Percentiles rank a stretch among this genome's conserved stretches.
Evolutionary conservation across 2,888 invertebrate genomes (phyloP).

Genomic region (Clivina fossor): DNA sequence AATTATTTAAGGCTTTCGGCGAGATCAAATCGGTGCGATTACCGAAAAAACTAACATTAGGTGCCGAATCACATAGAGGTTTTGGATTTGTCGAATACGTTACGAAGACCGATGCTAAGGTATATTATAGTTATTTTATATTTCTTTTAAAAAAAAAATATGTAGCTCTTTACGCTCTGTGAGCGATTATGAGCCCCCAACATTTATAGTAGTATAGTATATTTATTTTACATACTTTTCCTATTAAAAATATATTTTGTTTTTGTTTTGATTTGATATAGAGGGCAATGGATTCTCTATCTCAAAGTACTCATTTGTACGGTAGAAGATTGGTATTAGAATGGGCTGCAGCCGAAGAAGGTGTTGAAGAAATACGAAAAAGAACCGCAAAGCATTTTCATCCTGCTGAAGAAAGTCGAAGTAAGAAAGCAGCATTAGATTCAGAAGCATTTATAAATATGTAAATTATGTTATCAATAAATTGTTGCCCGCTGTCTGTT

Average conservation of each 20-base stretch:
- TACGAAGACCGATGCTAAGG: constrained; percentile 89
- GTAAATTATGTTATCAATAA: too few relatives aligned
- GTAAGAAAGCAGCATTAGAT: constrained; percentile 55
- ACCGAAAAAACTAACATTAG: constrained; percentile 82
- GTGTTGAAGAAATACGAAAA: constrained; percentile 78
- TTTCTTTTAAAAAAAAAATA: too few relatives aligned
- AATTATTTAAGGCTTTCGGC: constrained; percentile 93
- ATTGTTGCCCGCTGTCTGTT: too few relatives aligned
- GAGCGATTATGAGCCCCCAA: too few relatives aligned
- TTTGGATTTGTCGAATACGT: constrained; percentile 96
- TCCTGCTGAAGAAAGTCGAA: constrained; percentile 51
- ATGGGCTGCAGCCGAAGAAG: constrained; percentile 84
- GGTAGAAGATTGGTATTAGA: constrained; percentile 92
- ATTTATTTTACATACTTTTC: too few relatives aligned
- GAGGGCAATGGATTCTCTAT: constrained; percentile 90
- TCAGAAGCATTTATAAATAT: constrained; percentile 40
- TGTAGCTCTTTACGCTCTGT: too few relatives aligned
- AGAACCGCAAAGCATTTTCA: constrained; percentile 75
- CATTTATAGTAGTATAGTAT: too few relatives aligned
- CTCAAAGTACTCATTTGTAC: constrained; percentile 96
- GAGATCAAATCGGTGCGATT: constrained; percentile 86
- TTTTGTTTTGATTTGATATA: constrained; percentile 47
- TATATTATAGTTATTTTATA: constrained; percentile 49
- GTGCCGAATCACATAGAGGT: constrained; percentile 80
- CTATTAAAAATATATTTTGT: too few relatives aligned